A percentile compares a stretch with the other conserved stretches of the same genome.
Conservation (phyloP, 1,140 invertebrate genomes). For the Rhagoletis pomonella region DNA sequence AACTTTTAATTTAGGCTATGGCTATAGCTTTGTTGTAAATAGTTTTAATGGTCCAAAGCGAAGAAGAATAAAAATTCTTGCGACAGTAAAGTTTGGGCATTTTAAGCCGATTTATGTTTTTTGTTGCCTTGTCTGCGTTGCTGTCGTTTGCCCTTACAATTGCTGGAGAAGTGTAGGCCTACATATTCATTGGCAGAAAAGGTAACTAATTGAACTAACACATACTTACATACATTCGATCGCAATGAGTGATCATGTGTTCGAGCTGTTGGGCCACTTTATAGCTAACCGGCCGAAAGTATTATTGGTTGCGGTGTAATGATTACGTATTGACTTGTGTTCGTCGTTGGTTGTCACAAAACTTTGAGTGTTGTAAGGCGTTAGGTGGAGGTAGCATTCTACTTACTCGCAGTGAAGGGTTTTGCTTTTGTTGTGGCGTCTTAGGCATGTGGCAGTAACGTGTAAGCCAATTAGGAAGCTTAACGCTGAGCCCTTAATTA, state of each 20-base stretch:
- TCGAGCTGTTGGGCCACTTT: background rate
- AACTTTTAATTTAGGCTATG: background rate
- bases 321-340: conserved; percentile 23
- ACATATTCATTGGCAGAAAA: background rate
- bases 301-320: conserved; percentile 11
- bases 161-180: background rate
- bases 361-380: background rate
- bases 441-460: conserved; percentile 27
- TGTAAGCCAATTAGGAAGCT: conserved; percentile 50
- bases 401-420: background rate
- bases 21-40: background rate
- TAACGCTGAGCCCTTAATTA: conserved; percentile 49
- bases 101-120: conserved; percentile 32
- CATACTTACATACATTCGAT: background rate
- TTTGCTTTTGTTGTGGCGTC: conserved; percentile 37
- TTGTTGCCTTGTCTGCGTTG: background rate
- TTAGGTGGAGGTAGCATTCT: background rate
- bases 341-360: background rate
- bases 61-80: background rate
- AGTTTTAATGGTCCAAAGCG: background rate
- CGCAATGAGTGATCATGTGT: background rate
- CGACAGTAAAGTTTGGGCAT: conserved; percentile 18
- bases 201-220: conserved; percentile 32
- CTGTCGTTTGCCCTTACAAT: background rate
- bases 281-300: background rate